phyloP scores from a whole-genome alignment of 2,113 vertebrate species.

The Paratilapia polleni region DNA sequence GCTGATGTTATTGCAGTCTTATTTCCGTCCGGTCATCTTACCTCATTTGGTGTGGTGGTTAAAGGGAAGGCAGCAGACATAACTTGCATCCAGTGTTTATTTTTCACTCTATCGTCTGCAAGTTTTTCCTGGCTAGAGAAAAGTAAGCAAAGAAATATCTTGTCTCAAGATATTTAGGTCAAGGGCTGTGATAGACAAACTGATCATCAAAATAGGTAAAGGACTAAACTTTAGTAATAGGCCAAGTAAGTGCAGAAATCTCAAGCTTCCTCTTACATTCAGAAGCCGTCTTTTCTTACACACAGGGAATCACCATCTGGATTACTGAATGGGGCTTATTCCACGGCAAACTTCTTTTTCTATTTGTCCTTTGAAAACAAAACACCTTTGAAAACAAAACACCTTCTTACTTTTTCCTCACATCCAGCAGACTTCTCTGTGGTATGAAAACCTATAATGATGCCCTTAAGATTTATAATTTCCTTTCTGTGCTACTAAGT shows the following conservation, averaged over 20 bases:
- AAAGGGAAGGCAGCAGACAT: constrained; percentile 46
- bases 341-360: constrained; percentile 44
- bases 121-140: constrained; percentile 7
- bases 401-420: constrained; percentile 31
- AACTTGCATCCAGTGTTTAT: constrained; percentile 48
- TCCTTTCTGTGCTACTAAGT: background rate
- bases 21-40: constrained; percentile 29
- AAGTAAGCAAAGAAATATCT: constrained; percentile 28
- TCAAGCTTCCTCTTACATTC: constrained; percentile 9
- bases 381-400: constrained; percentile 41
- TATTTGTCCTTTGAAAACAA: constrained; percentile 47
- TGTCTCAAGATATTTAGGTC: constrained; percentile 7
- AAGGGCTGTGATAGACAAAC: background rate
- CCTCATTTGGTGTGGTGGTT: constrained; percentile 39
- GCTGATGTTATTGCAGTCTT: constrained; percentile 32
- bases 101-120: constrained; percentile 26
- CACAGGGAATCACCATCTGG: constrained; percentile 27
- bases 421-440: background rate
- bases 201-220: constrained; percentile 6
- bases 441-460: constrained; percentile 5
- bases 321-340: constrained; percentile 28
- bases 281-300: background rate
- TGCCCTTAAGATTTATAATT: background rate
- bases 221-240: background rate
- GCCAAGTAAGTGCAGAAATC: background rate